phyloP scores from a whole-genome alignment of 2,888 invertebrate genomes.

The Thera obeliscata region DNA sequence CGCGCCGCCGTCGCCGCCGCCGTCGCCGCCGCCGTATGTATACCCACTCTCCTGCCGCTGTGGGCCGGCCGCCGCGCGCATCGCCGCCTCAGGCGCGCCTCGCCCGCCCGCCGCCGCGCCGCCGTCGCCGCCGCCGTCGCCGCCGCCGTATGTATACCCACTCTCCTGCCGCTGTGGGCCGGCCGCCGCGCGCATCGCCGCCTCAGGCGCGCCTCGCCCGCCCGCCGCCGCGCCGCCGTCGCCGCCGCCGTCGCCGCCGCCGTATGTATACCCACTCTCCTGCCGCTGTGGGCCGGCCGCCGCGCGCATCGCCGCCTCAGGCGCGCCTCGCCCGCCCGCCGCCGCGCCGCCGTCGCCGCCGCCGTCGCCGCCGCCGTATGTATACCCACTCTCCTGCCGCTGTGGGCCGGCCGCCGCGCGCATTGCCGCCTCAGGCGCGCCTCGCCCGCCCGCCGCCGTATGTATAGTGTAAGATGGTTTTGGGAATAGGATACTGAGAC shows the following conservation, averaged over 20 bases:
- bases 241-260: conserved; percentile 87
- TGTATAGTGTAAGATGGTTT: no score
- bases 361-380: conserved; percentile 76
- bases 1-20: no score
- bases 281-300: conserved; percentile 92
- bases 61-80: conserved; percentile 89
- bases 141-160: conserved; percentile 71
- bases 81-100: conserved; percentile 90
- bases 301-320: conserved; percentile 92
- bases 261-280: conserved; percentile 79
- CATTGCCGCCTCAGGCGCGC: conserved; percentile 91
- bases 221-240: conserved; percentile 85
- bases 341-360: conserved; percentile 90
- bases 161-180: conserved; percentile 87
- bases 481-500: no score
- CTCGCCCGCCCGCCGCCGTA: conserved; percentile 89
- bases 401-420: conserved; percentile 90
- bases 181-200: conserved; percentile 91
- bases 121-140: conserved; percentile 87
- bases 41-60: conserved; percentile 87
- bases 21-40: no score
- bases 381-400: conserved; percentile 88
- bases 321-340: conserved; percentile 90
- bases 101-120: conserved; percentile 86
- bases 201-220: conserved; percentile 91